Evolutionary conservation across 2,113 vertebrate genomes (phyloP).

Genomic region (Geococcyx californianus): DNA sequence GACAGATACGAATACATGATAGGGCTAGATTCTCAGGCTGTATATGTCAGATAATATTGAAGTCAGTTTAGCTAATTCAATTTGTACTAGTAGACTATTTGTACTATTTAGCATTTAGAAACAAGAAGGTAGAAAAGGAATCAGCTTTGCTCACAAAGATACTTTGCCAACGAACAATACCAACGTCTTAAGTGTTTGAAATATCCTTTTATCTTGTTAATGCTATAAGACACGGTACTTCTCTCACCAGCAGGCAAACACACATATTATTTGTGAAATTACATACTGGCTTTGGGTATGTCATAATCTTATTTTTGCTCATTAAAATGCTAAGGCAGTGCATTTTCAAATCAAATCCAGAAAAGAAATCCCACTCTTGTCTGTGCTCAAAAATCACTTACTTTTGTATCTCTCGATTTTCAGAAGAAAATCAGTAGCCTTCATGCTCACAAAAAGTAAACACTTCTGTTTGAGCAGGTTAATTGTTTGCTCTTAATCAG

Average conservation of each 20-base stretch:
- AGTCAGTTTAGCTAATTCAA: not conserved
- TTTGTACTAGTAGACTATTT: not conserved
- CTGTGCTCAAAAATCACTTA: not conserved
- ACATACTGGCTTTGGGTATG: not conserved
- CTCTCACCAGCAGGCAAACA: not conserved
- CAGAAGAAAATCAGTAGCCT: not conserved
- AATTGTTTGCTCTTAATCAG: not conserved
- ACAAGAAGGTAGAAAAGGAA: not conserved
- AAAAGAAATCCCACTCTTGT: not conserved
- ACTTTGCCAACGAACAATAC: not conserved
- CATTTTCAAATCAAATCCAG: not conserved
- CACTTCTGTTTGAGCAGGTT: not conserved
- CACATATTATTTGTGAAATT: not conserved
- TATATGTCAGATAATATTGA: not conserved
- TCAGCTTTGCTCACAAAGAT: not conserved
- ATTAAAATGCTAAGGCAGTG: not conserved
- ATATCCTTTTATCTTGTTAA: conserved; percentile 17
- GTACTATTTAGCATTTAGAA: not conserved
- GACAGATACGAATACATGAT: not conserved
- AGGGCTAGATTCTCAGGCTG: not conserved
- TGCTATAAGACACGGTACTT: not conserved
- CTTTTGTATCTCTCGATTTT: not conserved
- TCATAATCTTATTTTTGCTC: not conserved
- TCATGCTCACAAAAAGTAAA: not conserved
- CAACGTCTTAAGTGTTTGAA: not conserved